These are phyloP conservation scores for Parasteatoda tepidariorum DNA, from an alignment of 1,140 invertebrate genomes.

Conservation along the genomic window DNA sequence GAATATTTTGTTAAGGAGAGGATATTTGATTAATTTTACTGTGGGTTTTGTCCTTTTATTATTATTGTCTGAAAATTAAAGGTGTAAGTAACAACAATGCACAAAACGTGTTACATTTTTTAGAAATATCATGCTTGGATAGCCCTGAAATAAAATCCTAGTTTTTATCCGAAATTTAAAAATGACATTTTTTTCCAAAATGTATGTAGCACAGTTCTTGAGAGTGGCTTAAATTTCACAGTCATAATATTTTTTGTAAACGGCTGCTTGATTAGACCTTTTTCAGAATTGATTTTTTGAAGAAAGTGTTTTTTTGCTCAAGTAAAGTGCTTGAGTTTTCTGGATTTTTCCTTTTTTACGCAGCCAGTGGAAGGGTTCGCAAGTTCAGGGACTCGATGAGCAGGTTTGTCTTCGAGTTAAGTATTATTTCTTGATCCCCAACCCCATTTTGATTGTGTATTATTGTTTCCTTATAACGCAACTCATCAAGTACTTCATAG, in stretches of 20 bases:
- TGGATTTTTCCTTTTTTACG: conserved; percentile 53
- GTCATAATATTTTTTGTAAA: conserved; percentile 37
- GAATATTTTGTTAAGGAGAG: no score
- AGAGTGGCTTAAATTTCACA: no score
- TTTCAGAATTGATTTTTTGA: conserved; percentile 58
- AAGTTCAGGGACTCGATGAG: conserved; percentile 37
- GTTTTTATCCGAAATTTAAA: no score
- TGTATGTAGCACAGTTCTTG: conserved; percentile 54
- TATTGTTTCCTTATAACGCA: no score
- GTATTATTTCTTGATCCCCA: conserved; percentile 9
- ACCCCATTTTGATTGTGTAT: not conserved
- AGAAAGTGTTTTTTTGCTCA: conserved; percentile 51
- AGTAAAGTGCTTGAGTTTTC: conserved; percentile 43
- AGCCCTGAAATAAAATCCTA: no score
- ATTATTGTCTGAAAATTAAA: no score
- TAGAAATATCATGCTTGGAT: no score
- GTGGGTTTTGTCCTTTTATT: no score
- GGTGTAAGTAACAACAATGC: no score
- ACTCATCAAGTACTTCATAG: no score
- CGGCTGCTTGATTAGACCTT: conserved; percentile 45
- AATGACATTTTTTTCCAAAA: not conserved
- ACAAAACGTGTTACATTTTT: no score
- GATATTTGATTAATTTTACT: no score
- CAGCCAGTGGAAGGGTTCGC: conserved; percentile 59
- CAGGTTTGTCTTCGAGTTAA: conserved; percentile 40